These are phyloP conservation scores for Catocala nupta DNA, from an alignment of 2,888 invertebrate genomes.

Conservation along the genomic window DNA sequence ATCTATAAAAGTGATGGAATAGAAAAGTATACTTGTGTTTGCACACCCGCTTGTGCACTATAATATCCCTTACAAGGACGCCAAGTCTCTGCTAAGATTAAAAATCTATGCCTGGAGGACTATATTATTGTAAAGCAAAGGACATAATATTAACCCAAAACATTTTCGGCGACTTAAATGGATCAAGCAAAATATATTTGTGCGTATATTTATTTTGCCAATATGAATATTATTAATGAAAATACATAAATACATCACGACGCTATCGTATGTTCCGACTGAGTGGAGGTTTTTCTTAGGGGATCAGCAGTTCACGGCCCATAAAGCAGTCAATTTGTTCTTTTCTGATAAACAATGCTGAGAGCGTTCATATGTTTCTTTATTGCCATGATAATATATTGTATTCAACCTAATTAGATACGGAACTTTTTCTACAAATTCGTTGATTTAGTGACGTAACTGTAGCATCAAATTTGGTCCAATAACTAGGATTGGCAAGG, in stretches of 20 bases:
- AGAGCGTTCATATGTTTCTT: slow-evolving; percentile 38
- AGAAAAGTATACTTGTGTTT: too few species aligned
- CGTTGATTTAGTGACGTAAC: too few species aligned
- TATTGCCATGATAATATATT: slow-evolving; percentile 38
- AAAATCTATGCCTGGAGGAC: too few species aligned
- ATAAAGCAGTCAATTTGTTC: slow-evolving; percentile 66
- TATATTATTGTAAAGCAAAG: too few species aligned
- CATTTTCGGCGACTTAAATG: too few species aligned
- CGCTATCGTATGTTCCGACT: slow-evolving; percentile 74
- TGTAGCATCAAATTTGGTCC: too few species aligned
- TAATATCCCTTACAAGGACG: too few species aligned
- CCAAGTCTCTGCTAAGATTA: too few species aligned
- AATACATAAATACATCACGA: slow-evolving; percentile 40
- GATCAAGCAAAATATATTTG: background rate
- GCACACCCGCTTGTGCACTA: too few species aligned
- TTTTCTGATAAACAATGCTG: slow-evolving; percentile 43
- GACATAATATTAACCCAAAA: too few species aligned
- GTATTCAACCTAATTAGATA: slow-evolving; percentile 21
- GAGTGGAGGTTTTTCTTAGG: slow-evolving; percentile 72
- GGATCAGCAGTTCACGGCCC: slow-evolving; percentile 76
- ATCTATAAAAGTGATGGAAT: too few species aligned
- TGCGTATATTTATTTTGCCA: slow-evolving; percentile 7
- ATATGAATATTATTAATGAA: slow-evolving; percentile 40
- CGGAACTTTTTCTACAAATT: background rate
- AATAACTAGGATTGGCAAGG: too few species aligned